Conservation (phyloP, 2,797 vertebrate genomes). For the Clamator glandarius region DNA sequence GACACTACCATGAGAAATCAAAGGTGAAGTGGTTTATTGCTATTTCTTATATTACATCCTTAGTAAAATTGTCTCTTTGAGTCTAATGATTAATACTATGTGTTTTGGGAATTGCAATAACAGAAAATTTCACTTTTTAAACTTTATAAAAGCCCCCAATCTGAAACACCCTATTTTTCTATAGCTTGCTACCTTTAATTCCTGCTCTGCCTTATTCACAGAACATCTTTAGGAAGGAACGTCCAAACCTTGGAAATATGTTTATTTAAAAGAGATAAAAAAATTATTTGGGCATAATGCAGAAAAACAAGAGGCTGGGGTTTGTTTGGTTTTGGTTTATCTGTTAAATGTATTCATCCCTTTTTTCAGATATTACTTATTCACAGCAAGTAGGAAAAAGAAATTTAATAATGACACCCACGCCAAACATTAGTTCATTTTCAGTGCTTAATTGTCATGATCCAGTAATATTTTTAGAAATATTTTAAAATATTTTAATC, state of each 20-base stretch:
- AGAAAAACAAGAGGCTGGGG: background rate
- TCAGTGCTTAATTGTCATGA: background rate
- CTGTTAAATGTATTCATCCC: background rate
- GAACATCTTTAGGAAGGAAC: background rate
- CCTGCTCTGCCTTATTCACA: background rate
- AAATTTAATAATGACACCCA: background rate
- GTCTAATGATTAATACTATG: background rate
- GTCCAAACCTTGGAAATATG: background rate
- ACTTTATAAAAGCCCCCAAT: background rate
- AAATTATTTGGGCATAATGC: background rate
- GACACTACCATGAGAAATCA: background rate
- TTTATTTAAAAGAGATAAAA: background rate
- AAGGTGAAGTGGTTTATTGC: background rate
- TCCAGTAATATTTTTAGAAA: background rate
- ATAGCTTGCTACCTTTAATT: background rate
- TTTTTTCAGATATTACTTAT: background rate
- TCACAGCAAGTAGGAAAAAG: background rate
- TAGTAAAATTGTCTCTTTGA: background rate
- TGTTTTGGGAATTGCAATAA: background rate
- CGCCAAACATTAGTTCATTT: background rate
- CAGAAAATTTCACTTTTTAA: background rate
- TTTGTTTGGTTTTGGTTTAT: background rate
- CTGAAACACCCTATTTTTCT: background rate
- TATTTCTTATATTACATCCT: background rate
- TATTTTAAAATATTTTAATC: background rate